These are phyloP conservation scores for Crotalus viridis DNA, from an alignment of 2,113 vertebrate species.

Conservation along the genomic window DNA sequence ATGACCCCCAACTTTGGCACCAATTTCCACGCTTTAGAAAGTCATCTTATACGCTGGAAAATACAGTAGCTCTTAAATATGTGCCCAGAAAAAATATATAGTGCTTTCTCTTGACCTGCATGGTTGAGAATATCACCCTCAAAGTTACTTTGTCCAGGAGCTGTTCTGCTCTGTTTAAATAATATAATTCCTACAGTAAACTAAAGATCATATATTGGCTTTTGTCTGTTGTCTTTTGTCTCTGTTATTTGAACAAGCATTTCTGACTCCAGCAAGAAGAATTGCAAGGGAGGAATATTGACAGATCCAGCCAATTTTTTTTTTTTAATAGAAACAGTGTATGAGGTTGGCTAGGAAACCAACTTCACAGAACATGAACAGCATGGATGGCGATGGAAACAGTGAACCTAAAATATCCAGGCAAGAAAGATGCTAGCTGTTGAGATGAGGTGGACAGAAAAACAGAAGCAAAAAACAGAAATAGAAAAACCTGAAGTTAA, in stretches of 20 bases:
- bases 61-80: too few species aligned
- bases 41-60: too few species aligned
- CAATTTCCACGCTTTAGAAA: too few species aligned
- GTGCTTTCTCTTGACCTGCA: too few species aligned
- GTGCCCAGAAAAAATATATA: too few species aligned
- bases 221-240: not conserved
- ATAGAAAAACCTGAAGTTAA: not conserved
- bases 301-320: not conserved
- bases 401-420: not conserved
- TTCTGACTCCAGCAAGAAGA: not conserved
- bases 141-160: too few species aligned
- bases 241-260: not conserved
- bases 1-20: too few species aligned
- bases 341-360: not conserved
- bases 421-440: not conserved
- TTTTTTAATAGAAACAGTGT: not conserved
- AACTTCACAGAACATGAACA: not conserved
- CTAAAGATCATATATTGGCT: not conserved
- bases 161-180: too few species aligned
- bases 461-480: not conserved
- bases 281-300: not conserved
- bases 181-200: too few species aligned
- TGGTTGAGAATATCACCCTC: too few species aligned
- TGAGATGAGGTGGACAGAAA: not conserved
- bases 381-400: not conserved